phyloP scores from a whole-genome alignment of 2,888 invertebrate genomes.

The Stratiomys singularior region DNA sequence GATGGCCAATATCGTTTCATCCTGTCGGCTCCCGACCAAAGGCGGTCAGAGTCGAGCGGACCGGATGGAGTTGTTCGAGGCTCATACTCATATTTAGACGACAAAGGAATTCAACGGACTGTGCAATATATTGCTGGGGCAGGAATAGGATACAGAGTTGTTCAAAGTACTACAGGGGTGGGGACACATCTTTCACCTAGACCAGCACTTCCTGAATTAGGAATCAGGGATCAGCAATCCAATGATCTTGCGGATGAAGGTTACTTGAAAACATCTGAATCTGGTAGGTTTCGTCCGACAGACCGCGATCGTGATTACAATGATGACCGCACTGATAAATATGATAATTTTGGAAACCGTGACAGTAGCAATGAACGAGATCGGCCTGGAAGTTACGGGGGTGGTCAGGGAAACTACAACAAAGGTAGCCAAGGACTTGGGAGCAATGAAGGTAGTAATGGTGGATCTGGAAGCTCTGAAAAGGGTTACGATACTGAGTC shows the following conservation, averaged over 20 bases:
- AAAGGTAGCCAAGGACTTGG: neutral
- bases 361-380: slow-evolving; percentile 37
- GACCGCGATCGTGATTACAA: slow-evolving; percentile 48
- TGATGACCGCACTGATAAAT: slow-evolving; percentile 7
- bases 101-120: slow-evolving; percentile 80
- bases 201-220: slow-evolving; percentile 69
- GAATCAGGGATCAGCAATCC: slow-evolving; percentile 61
- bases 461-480: neutral
- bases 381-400: slow-evolving; percentile 15
- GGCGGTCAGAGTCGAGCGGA: slow-evolving; percentile 78
- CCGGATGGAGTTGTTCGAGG: slow-evolving; percentile 78
- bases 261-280: slow-evolving; percentile 54
- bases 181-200: slow-evolving; percentile 62
- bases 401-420: neutral
- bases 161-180: slow-evolving; percentile 76
- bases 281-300: slow-evolving; percentile 48
- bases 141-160: slow-evolving; percentile 78
- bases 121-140: slow-evolving; percentile 84
- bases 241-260: slow-evolving; percentile 61
- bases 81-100: slow-evolving; percentile 81
- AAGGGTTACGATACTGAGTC: neutral
- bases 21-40: slow-evolving; percentile 80
- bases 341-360: slow-evolving; percentile 49
- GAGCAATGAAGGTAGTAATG: neutral
- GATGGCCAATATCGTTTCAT: slow-evolving; percentile 82